Base-by-base conservation (phyloP, 2,797 vertebrate species). In the Cyclura pinguis region DNA sequence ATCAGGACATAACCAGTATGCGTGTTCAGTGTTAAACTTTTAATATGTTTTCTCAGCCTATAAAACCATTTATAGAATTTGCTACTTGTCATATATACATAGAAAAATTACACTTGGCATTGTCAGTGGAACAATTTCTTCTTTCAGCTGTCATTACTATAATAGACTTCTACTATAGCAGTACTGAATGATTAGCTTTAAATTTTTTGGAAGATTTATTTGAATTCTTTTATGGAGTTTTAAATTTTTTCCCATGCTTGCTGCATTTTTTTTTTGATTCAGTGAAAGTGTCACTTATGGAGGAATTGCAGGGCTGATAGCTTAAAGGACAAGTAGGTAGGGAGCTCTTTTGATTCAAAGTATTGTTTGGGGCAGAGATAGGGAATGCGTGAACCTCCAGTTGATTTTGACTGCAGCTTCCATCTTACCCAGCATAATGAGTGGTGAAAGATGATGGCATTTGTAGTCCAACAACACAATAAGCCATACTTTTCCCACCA, bases 251-350 rank as follows among this genome's bases (percentile, higher is more conserved):
- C 87, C 27, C 67, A 50, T 27, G 50, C 92, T 93, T 93, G 89
- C 59, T 67, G 6, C 85, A 74, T 85, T 47, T 47, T 83, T 69
- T 80, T 14, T 88, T 85, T 35, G 55, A 85, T 95, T 96, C 62
- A 88, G 10, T 42, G 27, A 47, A 67, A 86, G 27, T 92, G 69
- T n/a, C 89, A 80, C 90, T 84, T 87, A 35, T 83, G 77, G 42
- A 90, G 18, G 2, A 35, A 87, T 87, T 50, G 27, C 90, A 59
- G 50, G 2, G 78, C 90, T 86, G 82, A 76, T 20, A 16, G 84
- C 85, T 86, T 38, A 29, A 88, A 69, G 89, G 22, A 4, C 0
- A 9, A 27, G 20, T 64, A 57, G 0, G 72, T 57, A 57, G 0
- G 72, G 62, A 16, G 20, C n/a, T 92, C 29, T 57, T 72, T 57